Percentiles rank a stretch among this genome's conserved stretches.
These are phyloP conservation scores for Notodonta dromedarius DNA, from an alignment of 2,888 invertebrate genomes.

Conservation along the genomic window DNA sequence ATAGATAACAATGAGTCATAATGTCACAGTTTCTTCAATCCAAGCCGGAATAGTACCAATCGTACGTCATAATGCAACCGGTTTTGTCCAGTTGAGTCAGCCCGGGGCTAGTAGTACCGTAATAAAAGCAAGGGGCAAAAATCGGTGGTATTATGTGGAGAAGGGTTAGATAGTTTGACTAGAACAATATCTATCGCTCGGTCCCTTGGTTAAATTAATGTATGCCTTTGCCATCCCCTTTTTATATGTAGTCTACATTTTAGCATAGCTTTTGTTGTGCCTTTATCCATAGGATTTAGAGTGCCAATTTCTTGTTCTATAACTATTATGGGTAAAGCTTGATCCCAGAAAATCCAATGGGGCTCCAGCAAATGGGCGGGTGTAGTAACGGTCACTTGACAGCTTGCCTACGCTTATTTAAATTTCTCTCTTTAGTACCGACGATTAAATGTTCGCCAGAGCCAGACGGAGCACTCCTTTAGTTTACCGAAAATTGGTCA, in stretches of 20 bases:
- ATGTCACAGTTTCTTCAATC: conserved; percentile 27
- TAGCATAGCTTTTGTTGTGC: neutral
- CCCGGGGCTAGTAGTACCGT: conserved; percentile 31
- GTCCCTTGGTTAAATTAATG: neutral
- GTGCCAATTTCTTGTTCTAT: too few species aligned
- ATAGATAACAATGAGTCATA: conserved; percentile 45
- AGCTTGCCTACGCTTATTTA: too few species aligned
- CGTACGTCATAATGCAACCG: conserved; percentile 27
- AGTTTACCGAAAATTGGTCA: too few species aligned
- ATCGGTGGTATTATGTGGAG: conserved; percentile 36
- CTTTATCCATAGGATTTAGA: neutral
- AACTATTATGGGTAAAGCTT: too few species aligned
- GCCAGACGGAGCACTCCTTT: too few species aligned
- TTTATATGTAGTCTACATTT: neutral
- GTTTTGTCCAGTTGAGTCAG: conserved; percentile 29
- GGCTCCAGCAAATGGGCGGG: too few species aligned
- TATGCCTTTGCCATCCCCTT: conserved; percentile 1
- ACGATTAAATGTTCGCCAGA: too few species aligned
- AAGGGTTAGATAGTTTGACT: neutral
- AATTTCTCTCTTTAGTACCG: too few species aligned
- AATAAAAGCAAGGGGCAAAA: conserved; percentile 41
- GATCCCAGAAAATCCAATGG: neutral
- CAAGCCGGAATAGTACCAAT: conserved; percentile 17
- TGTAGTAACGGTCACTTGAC: too few species aligned
- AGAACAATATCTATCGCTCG: neutral